Evolutionary conservation across 2,797 vertebrate genomes (phyloP), one percentile per base, ranked within the genome.

Genomic region (Sardinella longiceps): DNA sequence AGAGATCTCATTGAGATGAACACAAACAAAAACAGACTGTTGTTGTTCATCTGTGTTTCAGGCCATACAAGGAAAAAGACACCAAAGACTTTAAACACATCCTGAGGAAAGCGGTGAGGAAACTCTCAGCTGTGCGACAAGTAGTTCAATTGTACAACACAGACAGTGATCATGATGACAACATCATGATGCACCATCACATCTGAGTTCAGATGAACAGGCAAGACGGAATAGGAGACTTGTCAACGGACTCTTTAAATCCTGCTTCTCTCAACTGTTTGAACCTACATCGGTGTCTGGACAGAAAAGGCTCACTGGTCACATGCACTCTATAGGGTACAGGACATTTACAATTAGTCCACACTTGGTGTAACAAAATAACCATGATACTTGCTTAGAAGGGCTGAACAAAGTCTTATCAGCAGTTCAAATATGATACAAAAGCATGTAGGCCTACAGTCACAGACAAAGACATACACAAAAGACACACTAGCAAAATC

Each of bases 91-190:
- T 90, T 83, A 95, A 90, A 88, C 86, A 81, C 33, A 83, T 90
- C 51, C 88, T 95, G 48, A 92, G 94, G 89, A 94, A 93, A 85
- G 93, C 92, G 0, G 94, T 94, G 84, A 94, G 87, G 91, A 94
- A 90, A 90, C 90, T 94, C 86, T 83, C 92, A 1, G 89, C 92
- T 18, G 86, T 94, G 77, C 91, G 90, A 0, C 88, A 91, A 0
- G 88, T 93, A 81, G 87, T 89, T 12, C 91, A 93, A 85, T 77
- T 92, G 66, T 83, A 86, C 48, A 11, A 45, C 1, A 51, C 70
- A 2, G 92, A 94, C 0, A 91, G 92, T 89, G 92, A 6, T 20
- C 84, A 85, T 89, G 92, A 6, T 20, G 86, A 85, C 84, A 92
- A 89, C 28, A 84, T 92, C 84, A 86, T 92, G 92, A 87, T 93